Base-by-base conservation (phyloP, 2,797 vertebrate genomes). In the Premnoplex brunnescens region DNA sequence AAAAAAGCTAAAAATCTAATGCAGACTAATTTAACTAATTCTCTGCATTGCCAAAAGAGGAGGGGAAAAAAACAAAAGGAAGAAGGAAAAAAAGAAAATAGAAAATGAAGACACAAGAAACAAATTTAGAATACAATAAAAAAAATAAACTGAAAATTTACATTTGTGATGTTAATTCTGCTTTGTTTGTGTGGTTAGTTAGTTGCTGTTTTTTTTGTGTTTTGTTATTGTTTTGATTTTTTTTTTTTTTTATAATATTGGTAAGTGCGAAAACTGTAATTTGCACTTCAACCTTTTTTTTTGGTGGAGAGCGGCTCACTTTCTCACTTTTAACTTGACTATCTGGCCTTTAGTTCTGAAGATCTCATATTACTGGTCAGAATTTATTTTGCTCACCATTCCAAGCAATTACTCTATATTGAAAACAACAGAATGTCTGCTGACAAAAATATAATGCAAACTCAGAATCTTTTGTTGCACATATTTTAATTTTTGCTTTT, bases 161-260 rank as follows among this genome's bases (percentile, higher is more conserved):
- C 1, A 41, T 89, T 67, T 63, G 2, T 59, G 3, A 18, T 44
- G 26, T 54, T 62, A 67, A 30, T 52, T 75, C 15, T 48, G 5
- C 3, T n/a, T 66, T 62, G 13, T 15, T 62, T 39, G 0, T 19
- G n/a, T 13, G 8, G 1, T 5, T 7, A 12, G 30, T 52, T 51
- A 17, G 27, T 51, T 27, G 56, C 46, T 21, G 8, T 4, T 46
- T 24, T 46, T 46, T 48, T 48, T 48, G 46, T 48, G 46, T 23
- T 23, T 48, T 48, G 46, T 22, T 44, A 10, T 20, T 23, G 22
- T 48, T 46, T 22, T 46, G 20, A 46, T 23, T 48, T 23, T 23
- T 13, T 48, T 19, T 24, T 48, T 46, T 19, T 13, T 48, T 23
- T 12, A 23, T 23, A 46, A 24, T 43, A 44, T 4, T 51, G 16